phyloP scores from a whole-genome alignment of 2,797 vertebrate species.

The Sebastes matsubarae region DNA sequence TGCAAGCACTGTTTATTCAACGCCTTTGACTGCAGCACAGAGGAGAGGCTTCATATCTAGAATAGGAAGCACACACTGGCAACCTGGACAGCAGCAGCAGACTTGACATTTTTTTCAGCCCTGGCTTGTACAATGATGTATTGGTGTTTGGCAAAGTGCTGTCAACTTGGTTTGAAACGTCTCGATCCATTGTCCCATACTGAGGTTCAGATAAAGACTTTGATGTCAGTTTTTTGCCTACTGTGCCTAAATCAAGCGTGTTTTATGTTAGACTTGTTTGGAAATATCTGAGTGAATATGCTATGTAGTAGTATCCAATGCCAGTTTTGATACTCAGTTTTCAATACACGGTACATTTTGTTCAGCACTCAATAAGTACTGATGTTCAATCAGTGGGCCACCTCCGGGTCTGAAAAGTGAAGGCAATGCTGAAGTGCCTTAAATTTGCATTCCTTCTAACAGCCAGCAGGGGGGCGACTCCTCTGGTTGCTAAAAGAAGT shows the following conservation, averaged over 20 bases:
- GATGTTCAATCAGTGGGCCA: no score
- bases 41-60: slow-evolving; percentile 38
- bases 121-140: neutral
- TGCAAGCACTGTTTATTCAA: slow-evolving; percentile 73
- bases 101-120: slow-evolving; percentile 10
- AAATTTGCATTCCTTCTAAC: no score
- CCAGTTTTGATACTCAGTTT: neutral
- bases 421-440: no score
- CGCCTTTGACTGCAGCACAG: slow-evolving; percentile 47
- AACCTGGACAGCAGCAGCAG: slow-evolving; percentile 42
- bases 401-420: no score
- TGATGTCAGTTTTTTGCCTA: neutral
- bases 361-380: neutral
- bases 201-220: neutral
- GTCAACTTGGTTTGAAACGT: slow-evolving; percentile 3
- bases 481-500: neutral
- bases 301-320: no score
- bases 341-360: neutral
- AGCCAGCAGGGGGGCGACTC: neutral
- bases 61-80: slow-evolving; percentile 31
- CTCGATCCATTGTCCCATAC: neutral
- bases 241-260: neutral
- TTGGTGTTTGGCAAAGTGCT: slow-evolving; percentile 15
- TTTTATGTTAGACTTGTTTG: neutral
- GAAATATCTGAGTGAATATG: neutral